Evolutionary conservation across 2,113 vertebrate species (phyloP).

Genomic region (Chiloscyllium plagiosum): DNA sequence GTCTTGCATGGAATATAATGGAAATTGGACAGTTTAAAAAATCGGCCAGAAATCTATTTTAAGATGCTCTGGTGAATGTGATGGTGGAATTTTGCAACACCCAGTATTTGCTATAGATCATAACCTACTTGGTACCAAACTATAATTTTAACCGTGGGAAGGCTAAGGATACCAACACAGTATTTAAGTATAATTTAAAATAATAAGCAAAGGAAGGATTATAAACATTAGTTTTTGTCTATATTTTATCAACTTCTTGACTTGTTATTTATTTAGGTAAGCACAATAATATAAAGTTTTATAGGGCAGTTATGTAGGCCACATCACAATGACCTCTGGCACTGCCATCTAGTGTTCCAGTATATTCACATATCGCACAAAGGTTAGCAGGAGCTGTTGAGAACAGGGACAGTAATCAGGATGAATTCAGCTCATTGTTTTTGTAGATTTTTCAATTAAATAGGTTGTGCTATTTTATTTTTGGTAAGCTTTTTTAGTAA

Average conservation of each 20-base stretch:
- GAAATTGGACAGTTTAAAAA: not conserved
- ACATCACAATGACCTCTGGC: constrained; percentile 29
- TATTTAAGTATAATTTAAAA: not conserved
- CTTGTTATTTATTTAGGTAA: not conserved
- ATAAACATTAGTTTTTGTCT: not conserved
- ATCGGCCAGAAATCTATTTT: not conserved
- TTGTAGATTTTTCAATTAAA: not conserved
- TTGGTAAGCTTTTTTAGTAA: not conserved
- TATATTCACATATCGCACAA: not conserved
- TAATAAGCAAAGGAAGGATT: not conserved
- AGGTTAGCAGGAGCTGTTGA: constrained; percentile 9
- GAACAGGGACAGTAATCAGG: not conserved
- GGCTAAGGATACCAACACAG: not conserved
- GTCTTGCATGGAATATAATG: not conserved
- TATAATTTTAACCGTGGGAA: not conserved
- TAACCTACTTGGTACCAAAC: not conserved
- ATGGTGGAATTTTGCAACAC: not conserved
- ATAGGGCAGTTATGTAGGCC: constrained; percentile 17
- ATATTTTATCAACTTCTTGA: not conserved
- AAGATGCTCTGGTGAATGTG: not conserved
- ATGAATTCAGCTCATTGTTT: not conserved
- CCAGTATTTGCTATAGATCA: not conserved
- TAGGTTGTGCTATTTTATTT: not conserved
- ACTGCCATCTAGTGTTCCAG: constrained; percentile 33
- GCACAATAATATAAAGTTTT: not conserved